phyloP scores from a whole-genome alignment of 2,888 invertebrate genomes.

The Athalia cordata region DNA sequence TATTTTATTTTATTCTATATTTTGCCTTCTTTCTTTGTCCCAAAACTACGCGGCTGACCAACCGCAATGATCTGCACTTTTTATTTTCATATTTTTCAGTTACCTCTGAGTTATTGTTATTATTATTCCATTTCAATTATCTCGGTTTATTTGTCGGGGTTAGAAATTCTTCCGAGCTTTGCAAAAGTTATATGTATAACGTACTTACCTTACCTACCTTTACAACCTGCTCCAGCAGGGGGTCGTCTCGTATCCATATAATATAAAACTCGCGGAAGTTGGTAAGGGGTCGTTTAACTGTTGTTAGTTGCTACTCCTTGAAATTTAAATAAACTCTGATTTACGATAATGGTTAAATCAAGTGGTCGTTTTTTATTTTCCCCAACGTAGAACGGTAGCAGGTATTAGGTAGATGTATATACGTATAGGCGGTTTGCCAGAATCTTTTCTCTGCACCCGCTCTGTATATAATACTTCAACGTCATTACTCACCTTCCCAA shows the following conservation, averaged over 20 bases:
- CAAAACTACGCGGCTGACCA: too few relatives aligned
- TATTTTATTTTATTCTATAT: background rate
- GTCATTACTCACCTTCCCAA: too few relatives aligned
- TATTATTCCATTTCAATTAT: too few relatives aligned
- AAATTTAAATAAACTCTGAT: conserved; percentile 2
- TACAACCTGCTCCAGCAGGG: background rate
- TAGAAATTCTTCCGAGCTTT: too few relatives aligned
- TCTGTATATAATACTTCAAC: too few relatives aligned
- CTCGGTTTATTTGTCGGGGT: too few relatives aligned
- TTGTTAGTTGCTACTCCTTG: conserved; percentile 1
- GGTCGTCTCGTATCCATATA: too few relatives aligned
- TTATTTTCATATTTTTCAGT: too few relatives aligned
- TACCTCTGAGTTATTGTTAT: too few relatives aligned
- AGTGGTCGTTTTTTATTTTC: conserved; percentile 1
- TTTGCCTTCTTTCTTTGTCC: background rate
- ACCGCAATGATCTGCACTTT: too few relatives aligned
- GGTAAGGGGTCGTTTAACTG: background rate
- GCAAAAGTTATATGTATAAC: too few relatives aligned
- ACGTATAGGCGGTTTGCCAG: background rate
- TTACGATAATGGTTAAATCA: background rate
- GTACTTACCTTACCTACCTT: background rate
- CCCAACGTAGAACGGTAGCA: background rate
- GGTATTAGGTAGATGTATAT: background rate
- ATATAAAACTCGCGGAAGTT: background rate
- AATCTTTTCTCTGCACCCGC: too few relatives aligned